Percentiles rank a stretch among this genome's conserved stretches.
phyloP scores from a whole-genome alignment of 92 coral and sea anemone species.

The Diadumene lineata region DNA sequence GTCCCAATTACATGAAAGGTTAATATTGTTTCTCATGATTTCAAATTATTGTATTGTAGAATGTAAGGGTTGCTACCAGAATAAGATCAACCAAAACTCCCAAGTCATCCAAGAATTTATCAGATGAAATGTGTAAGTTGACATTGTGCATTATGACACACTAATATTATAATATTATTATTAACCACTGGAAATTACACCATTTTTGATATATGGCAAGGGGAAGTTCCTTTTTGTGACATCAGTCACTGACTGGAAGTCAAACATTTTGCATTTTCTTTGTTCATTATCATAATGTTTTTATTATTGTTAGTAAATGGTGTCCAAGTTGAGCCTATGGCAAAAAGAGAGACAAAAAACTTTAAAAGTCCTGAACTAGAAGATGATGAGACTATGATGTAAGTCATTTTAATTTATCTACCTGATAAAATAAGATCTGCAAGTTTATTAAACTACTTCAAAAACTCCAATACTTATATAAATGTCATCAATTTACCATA shows the following conservation, averaged over 20 bases:
- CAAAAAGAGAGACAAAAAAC: constrained; percentile 82
- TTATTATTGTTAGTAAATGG: constrained; percentile 63
- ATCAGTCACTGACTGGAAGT: too few species aligned
- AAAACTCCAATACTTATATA: too few species aligned
- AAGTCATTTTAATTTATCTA: not conserved
- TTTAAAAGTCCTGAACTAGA: constrained; percentile 24
- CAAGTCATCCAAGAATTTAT: constrained; percentile 51
- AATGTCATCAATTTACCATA: too few species aligned
- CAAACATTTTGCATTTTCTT: not conserved
- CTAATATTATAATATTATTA: too few species aligned
- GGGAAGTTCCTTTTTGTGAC: too few species aligned
- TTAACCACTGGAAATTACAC: not conserved
- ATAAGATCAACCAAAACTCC: constrained; percentile 80
- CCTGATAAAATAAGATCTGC: too few species aligned
- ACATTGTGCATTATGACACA: too few species aligned
- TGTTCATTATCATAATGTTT: not conserved
- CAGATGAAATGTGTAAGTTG: constrained; percentile 79
- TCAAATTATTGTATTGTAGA: constrained; percentile 41
- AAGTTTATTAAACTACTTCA: too few species aligned
- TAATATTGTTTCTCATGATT: too few species aligned
- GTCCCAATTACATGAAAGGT: too few species aligned
- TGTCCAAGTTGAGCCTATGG: constrained; percentile 84
- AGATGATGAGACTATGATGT: constrained; percentile 24
- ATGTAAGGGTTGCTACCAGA: constrained; percentile 81
- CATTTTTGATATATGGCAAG: not conserved